Percentiles rank a stretch among this genome's conserved stretches.
These are phyloP conservation scores for Calliphora vomitoria DNA, from an alignment of 2,888 invertebrate genomes.

Conservation along the genomic window DNA sequence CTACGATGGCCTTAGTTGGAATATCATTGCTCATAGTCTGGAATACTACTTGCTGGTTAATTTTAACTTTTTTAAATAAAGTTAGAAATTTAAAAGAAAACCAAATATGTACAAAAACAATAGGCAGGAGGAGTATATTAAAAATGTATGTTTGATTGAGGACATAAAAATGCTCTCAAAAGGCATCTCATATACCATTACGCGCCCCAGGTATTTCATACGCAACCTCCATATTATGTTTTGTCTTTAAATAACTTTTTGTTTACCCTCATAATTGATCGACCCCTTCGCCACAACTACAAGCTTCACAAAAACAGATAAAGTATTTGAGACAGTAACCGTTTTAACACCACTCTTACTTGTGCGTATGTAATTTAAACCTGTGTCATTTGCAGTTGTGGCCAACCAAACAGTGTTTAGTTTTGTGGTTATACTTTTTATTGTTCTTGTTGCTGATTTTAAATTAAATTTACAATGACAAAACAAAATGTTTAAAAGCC, in stretches of 20 bases:
- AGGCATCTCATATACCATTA: not conserved
- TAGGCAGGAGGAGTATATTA: too few species aligned
- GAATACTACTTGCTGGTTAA: too few species aligned
- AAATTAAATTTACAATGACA: slow-evolving; percentile 37
- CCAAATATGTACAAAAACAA: too few species aligned
- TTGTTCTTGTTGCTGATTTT: slow-evolving; percentile 13
- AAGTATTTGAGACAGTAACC: slow-evolving; percentile 3
- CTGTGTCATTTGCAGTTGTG: slow-evolving; percentile 66
- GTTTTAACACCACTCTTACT: slow-evolving; percentile 40
- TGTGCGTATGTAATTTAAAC: slow-evolving; percentile 61
- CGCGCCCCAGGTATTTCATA: not conserved
- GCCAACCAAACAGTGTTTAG: slow-evolving; percentile 64
- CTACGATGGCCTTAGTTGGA: too few species aligned
- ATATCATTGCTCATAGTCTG: too few species aligned
- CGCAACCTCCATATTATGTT: not conserved
- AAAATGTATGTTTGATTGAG: too few species aligned
- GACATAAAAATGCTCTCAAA: not conserved
- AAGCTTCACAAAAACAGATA: not conserved
- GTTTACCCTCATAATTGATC: not conserved
- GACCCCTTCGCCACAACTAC: not conserved
- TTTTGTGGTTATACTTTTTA: slow-evolving; percentile 50
- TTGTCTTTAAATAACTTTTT: not conserved
- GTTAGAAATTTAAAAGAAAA: too few species aligned
- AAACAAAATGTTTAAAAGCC: slow-evolving; percentile 8
- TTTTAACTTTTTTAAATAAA: too few species aligned